Conservation (phyloP, 2,113 vertebrate species). For the Odocoileus virginianus region DNA sequence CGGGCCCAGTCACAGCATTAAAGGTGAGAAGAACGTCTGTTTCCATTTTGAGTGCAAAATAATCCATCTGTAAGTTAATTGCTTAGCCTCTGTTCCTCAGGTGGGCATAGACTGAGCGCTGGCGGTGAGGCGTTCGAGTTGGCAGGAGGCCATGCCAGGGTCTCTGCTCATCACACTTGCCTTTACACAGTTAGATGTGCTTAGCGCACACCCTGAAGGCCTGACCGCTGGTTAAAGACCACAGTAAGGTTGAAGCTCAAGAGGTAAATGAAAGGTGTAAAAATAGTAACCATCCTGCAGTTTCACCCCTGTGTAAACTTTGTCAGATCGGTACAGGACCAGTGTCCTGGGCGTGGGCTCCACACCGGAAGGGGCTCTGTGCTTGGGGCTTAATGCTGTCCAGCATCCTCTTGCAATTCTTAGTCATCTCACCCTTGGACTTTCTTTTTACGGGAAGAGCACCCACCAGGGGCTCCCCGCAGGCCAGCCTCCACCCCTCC, state of each 20-base stretch:
- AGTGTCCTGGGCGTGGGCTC: neutral
- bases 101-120: neutral
- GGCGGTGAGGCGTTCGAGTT: neutral
- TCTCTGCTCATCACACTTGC: too few species aligned
- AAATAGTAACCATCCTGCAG: neutral
- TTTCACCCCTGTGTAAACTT: accelerated
- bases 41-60: neutral
- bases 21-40: neutral
- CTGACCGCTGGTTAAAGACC: neutral
- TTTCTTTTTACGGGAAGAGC: neutral
- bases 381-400: neutral
- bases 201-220: neutral
- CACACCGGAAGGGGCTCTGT: neutral
- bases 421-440: neutral
- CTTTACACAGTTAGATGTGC: accelerated
- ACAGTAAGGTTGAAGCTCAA: neutral
- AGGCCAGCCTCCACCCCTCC: neutral
- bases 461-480: neutral
- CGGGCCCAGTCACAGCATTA: neutral
- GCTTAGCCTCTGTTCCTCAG: neutral
- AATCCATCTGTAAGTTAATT: neutral
- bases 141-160: accelerated
- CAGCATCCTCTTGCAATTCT: neutral
- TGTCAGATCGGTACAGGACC: neutral
- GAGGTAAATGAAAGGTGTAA: neutral